phyloP scores from a whole-genome alignment of 2,888 invertebrate species.

The Silvanus unidentatus region DNA sequence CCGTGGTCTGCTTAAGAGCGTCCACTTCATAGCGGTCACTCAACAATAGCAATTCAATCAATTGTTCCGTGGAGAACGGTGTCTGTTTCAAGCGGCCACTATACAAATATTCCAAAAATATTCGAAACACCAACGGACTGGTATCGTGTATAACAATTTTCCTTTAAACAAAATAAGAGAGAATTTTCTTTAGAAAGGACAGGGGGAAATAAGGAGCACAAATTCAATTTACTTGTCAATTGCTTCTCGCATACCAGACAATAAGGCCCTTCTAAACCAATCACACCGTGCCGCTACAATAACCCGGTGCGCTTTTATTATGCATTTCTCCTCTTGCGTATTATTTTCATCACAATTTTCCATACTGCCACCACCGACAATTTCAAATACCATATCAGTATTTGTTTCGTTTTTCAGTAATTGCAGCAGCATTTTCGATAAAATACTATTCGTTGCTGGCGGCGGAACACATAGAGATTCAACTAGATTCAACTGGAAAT shows the following conservation, averaged over 20 bases:
- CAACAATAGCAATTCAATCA: slow-evolving; percentile 59
- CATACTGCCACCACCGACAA: slow-evolving; percentile 32
- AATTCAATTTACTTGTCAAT: slow-evolving; percentile 53
- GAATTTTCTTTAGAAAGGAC: no score
- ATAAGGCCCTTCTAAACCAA: slow-evolving; percentile 62
- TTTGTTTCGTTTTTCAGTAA: slow-evolving; percentile 51
- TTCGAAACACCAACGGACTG: slow-evolving; percentile 55
- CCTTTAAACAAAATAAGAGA: slow-evolving; percentile 44
- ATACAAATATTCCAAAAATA: slow-evolving; percentile 60
- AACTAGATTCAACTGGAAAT: slow-evolving; percentile 52
- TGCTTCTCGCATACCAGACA: slow-evolving; percentile 66
- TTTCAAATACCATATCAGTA: slow-evolving; percentile 64
- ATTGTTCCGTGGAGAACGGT: slow-evolving; percentile 48
- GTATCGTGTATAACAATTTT: slow-evolving; percentile 63
- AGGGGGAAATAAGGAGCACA: neutral
- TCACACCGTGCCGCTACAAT: slow-evolving; percentile 63
- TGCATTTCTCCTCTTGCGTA: slow-evolving; percentile 29
- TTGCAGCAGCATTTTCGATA: slow-evolving; percentile 55
- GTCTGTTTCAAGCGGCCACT: slow-evolving; percentile 53
- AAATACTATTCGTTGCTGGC: slow-evolving; percentile 49
- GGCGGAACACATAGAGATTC: slow-evolving; percentile 59
- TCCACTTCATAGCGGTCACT: slow-evolving; percentile 60
- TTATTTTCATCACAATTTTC: slow-evolving; percentile 11
- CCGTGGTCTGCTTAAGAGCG: slow-evolving; percentile 58
- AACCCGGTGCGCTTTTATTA: slow-evolving; percentile 57